Evolutionary conservation across 2,888 invertebrate genomes (phyloP), one percentile per base, ranked within the genome.

Genomic region (Pandemis cinnamomeana): DNA sequence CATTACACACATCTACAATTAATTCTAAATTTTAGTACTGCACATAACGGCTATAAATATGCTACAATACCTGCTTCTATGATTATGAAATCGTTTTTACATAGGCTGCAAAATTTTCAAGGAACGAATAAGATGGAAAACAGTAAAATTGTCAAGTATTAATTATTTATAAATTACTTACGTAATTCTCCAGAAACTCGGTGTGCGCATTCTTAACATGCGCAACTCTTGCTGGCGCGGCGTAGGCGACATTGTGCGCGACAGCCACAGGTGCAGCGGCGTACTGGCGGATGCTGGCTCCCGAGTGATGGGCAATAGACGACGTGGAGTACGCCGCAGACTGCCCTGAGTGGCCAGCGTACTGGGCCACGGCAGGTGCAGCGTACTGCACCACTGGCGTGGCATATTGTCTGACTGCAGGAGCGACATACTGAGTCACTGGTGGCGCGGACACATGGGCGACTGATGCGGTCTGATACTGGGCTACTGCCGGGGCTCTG

Each of bases 151-250:
- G 63, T 41, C 60, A 61, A 66, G 71, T 20, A 27, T 36, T 48
- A 0, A 60, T 67, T 63, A 60, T 41, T 41, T 27, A 53, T 75
- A 73, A 76, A 95, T 58, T 0, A 73, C 95, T 95, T 86, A 96
- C 96, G 83, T 95, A 96, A 83, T 96, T 95, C 83, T 96, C 95
- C 80, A 95, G 84, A 84, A 96, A 95, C 74, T 95, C 95, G 11
- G 93, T 91, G 80, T 95, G 94, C n/a, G 95, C 93, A 79, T 95
- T 95, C 84, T 95, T 95, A 27, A 89, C 88, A 20, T 90, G 88
- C 3, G 85, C 78, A 10, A 77, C 78, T 75, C 64, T 78, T 42
- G 66, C 79, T 71, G 71, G 81, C 70, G 70, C 77, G 48, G 80
- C 75, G 70, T 77, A 80, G 70, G 76, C 72, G 76, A 77, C 67